These are phyloP conservation scores for Balaenoptera acutorostrata DNA, from an alignment of 2,113 vertebrate species.

Conservation along the genomic window DNA sequence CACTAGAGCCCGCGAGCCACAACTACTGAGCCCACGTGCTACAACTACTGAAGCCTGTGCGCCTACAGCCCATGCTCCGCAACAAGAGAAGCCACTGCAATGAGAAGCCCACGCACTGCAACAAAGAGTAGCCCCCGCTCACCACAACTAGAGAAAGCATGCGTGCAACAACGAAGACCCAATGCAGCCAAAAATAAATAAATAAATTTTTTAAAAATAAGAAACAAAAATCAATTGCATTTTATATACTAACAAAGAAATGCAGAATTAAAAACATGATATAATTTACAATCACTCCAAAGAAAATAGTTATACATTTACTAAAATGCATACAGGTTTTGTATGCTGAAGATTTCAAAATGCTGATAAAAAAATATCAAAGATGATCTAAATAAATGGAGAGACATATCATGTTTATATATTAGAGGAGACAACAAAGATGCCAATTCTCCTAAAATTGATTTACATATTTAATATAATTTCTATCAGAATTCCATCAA, in stretches of 20 bases:
- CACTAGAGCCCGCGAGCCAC: too few relatives aligned
- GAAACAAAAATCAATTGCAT: background rate
- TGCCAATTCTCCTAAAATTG: background rate
- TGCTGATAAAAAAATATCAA: background rate
- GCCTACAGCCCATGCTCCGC: too few relatives aligned
- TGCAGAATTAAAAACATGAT: background rate
- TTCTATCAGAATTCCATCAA: background rate
- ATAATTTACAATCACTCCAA: background rate
- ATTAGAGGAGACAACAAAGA: background rate
- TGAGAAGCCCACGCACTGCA: too few relatives aligned
- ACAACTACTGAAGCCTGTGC: too few relatives aligned
- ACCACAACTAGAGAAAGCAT: too few relatives aligned
- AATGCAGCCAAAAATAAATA: too few relatives aligned
- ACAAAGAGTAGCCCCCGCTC: too few relatives aligned
- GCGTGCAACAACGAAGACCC: too few relatives aligned
- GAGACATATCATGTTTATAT: background rate
- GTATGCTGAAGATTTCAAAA: background rate
- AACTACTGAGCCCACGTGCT: too few relatives aligned
- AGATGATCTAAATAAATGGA: background rate
- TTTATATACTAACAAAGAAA: constrained; percentile 1
- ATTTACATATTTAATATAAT: background rate
- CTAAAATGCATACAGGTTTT: background rate
- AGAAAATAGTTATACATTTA: background rate
- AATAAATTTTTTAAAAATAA: background rate
- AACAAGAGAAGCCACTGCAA: too few relatives aligned